These are phyloP conservation scores for Chiroxiphia lanceolata DNA, from an alignment of 2,797 vertebrate genomes.

Conservation along the genomic window DNA sequence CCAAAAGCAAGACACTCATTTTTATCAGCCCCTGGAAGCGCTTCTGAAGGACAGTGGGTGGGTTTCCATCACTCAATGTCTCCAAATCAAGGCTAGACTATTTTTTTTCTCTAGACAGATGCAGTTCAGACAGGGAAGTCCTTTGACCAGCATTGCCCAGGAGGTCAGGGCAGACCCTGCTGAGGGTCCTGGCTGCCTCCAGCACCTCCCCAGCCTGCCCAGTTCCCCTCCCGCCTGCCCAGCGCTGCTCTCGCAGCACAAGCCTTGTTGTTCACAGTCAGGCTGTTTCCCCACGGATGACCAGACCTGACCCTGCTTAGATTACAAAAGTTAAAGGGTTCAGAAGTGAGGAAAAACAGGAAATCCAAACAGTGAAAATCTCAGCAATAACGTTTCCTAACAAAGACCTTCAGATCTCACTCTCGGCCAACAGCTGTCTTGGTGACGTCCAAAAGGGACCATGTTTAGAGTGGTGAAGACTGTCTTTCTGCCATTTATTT, in stretches of 20 bases:
- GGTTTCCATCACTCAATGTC: not conserved
- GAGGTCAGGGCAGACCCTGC: constrained; percentile 8
- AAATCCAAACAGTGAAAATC: constrained; percentile 67
- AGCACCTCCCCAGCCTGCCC: not conserved
- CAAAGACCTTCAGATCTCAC: constrained; percentile 60
- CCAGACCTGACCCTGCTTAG: constrained; percentile 59
- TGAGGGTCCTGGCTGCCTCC: constrained; percentile 8
- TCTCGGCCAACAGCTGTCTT: constrained; percentile 45
- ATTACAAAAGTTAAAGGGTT: constrained; percentile 59
- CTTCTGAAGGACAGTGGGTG: constrained; percentile 16
- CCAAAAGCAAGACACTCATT: not conserved
- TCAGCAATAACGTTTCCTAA: constrained; percentile 65
- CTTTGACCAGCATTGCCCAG: not conserved
- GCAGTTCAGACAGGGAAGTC: not conserved
- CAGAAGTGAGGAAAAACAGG: constrained; percentile 61
- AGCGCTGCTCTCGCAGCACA: not conserved
- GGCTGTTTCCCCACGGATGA: constrained; percentile 44
- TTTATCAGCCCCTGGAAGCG: not conserved
- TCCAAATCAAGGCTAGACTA: not conserved
- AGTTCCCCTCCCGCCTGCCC: not conserved
- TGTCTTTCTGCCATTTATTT: constrained; percentile 35
- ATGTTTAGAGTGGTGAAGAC: not conserved
- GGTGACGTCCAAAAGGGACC: not conserved
- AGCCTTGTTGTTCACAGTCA: constrained; percentile 46
- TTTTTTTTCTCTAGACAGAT: not conserved